These are phyloP conservation scores for Mormyrus lacerda DNA, from an alignment of 2,113 vertebrate genomes.

Conservation along the genomic window DNA sequence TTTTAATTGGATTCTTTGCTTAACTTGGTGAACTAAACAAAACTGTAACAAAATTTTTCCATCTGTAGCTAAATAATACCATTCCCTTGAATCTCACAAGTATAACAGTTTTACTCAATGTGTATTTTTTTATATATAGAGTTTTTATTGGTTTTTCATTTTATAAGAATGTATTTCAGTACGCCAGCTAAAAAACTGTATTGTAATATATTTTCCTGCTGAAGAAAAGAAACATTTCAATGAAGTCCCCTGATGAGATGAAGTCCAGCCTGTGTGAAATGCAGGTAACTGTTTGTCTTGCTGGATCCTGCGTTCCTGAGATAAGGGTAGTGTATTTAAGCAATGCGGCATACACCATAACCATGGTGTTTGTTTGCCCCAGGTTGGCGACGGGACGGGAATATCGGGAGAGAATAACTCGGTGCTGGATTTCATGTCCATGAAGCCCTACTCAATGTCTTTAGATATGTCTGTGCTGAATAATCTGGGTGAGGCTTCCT, in stretches of 20 bases:
- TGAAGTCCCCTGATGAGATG: constrained; percentile 69
- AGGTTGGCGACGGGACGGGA: constrained; percentile 68
- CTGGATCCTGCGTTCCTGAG: background rate
- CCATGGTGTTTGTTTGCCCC: constrained; percentile 18
- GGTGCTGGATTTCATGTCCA: constrained; percentile 83
- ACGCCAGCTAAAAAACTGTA: background rate
- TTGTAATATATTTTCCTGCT: constrained; percentile 29
- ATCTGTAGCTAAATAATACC: background rate
- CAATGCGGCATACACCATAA: background rate
- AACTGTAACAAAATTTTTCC: background rate
- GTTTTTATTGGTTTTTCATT: background rate
- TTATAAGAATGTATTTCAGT: background rate
- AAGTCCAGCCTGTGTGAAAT: constrained; percentile 70
- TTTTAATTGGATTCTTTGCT: background rate
- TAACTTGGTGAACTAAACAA: background rate
- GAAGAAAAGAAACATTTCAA: constrained; percentile 76
- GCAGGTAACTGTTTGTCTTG: constrained; percentile 46
- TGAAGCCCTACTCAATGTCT: constrained; percentile 83
- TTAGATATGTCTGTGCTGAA: constrained; percentile 86
- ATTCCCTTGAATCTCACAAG: background rate
- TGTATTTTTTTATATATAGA: background rate
- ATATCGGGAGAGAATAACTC: constrained; percentile 66
- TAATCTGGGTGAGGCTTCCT: constrained; percentile 68
- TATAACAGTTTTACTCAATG: background rate
- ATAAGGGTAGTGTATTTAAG: background rate